Base-by-base conservation (phyloP, 2,797 vertebrate species). In the Vireo griseus region DNA sequence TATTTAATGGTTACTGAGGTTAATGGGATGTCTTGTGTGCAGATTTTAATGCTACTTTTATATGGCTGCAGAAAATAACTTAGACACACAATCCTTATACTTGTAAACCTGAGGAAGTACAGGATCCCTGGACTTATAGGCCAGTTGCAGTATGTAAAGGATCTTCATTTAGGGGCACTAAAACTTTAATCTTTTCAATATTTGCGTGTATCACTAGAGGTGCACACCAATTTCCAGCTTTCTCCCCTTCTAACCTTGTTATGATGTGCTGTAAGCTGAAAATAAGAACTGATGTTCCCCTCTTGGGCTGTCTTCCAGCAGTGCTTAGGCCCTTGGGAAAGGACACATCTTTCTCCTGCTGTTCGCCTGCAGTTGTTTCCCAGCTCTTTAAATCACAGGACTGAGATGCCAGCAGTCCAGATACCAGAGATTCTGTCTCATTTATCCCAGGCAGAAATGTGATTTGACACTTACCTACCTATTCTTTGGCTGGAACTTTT, bases 401-500 rank as follows among this genome's bases (percentile, higher is more conserved):
- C 16, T 66, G 40, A 54, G 72, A 63, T 95, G 75, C 76, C 63
- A 75, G 22, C 76, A 75, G 35, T 82, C 28, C 65, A 62, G 54
- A 61, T 50, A 54, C 18, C 54, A 55, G 65, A 66, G 40, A 28
- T 75, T 77, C 78, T 85, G 42, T 37, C 74, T 91, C 28, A 16
- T 87, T 91, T 79, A 66, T 90, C 24, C 31, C 4, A 14, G 52
- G 35, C 62, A 82, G 62, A 92, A 90, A 81, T 65, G 28, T 63
- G 25, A 58, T 81, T 92, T 92, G 69, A 52, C 86, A 87, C 21
- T 59, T 94, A 68, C 77, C 50, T 94, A 74, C 84, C 87, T 87
- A 1, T 77, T 74, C 59, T 83, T 82, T 87, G 76, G 69, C 85
- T 94, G 93, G 82, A 96, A 93, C 79, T 63, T 92, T 57, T 72